phyloP scores from a whole-genome alignment of 2,113 vertebrate species.

The rabbit (Oryctolagus cuniculus) region mOryCun1.1 NC_091440.1:16649501-16650000 shows the following conservation, averaged over 20 bases:
- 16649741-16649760: not conserved
- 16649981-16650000: not conserved
- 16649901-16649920: not conserved
- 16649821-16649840: not conserved
- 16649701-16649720: not conserved
- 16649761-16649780: not conserved
- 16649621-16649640: no score
- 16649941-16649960: not conserved
- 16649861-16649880: not conserved
- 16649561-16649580: no score
- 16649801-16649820: not conserved
- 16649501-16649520: no score
- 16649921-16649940: not conserved
- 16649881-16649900: not conserved
- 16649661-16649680: no score
- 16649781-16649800: not conserved
- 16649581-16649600: no score
- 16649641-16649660: no score
- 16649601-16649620: no score
- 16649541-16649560: no score
- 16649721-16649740: not conserved
- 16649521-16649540: no score
- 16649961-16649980: not conserved
- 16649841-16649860: not conserved
- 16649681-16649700: not conserved